Evolutionary conservation across 2,888 invertebrate genomes (phyloP), one percentile per base, ranked within the genome.

Genomic region (Drosophila atroscutellata): DNA sequence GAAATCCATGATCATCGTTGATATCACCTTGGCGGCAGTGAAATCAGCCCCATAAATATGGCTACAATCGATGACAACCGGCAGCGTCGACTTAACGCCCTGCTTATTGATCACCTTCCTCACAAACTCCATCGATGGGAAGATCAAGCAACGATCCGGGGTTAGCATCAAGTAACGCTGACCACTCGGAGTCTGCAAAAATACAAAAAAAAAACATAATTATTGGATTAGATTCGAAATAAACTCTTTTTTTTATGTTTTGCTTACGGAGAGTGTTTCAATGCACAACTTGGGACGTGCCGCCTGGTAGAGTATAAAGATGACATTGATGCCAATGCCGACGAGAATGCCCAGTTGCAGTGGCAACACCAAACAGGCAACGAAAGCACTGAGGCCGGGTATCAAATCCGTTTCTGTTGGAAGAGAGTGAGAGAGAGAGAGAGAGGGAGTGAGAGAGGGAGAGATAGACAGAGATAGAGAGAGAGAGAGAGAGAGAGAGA

Each of bases 71-170:
- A 97, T 95, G 45, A 97, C 97, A 52, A 97, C 97, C 7, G 97
- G 97, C 78, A 96, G 90, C 73, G 94, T 95, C 78, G 95, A 94
- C 42, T 95, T 94, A 13, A 94, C 93, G 62, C 97, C 97, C 92
- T 96, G 96, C 93, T 98, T 97, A 73, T 96, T 97, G 72, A 98
- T 97, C 71, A 97, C 94, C 89, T 97, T 96, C 71, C 97, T 95
- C 77, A 98, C 97, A 93, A 98, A 97, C 93, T 97, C 97, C 84
- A 97, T 97, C 0, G 97, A 97, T 32, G 98, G 98, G 93, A 98
- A 98, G 92, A 97, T 97, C 39, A 98, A 94, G 92, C 97, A 97
- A 80, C 97, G 95, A 93, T 97, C 97, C 15, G 97, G 97, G 8
- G 97, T 97, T 69, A 97, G 94, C 95, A 97, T 96, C 68, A 97